Evolutionary conservation across 1,140 invertebrate genomes (phyloP).

Genomic region (Charaxes varanes): DNA sequence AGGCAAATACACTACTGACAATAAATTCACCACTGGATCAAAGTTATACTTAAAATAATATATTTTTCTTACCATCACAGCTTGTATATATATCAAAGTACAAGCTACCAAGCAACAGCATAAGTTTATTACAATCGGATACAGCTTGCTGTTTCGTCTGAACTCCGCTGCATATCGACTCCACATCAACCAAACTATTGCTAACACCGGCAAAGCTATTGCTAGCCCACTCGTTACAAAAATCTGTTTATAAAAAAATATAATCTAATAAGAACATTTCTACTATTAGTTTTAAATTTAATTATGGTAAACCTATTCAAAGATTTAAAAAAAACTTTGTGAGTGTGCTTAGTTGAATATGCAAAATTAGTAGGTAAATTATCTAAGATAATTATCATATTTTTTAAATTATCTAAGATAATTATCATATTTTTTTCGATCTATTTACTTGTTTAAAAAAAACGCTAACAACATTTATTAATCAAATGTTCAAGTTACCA

Average conservation of each 20-base stretch:
- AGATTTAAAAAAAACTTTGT: too few species aligned
- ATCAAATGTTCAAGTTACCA: conserved; percentile 35
- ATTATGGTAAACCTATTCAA: too few species aligned
- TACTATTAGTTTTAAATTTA: too few species aligned
- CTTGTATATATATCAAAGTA: conserved; percentile 62
- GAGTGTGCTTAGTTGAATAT: too few species aligned
- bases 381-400: too few species aligned
- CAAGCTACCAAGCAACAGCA: conserved; percentile 57
- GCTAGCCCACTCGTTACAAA: conserved; percentile 52
- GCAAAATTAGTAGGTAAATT: too few species aligned
- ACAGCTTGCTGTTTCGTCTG: conserved; percentile 56
- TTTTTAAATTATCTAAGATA: too few species aligned
- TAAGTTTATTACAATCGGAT: conserved; percentile 66
- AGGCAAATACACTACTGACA: too few species aligned
- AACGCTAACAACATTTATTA: not conserved
- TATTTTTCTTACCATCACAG: conserved; percentile 48
- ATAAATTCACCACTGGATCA: too few species aligned
- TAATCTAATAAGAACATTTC: conserved; percentile 7
- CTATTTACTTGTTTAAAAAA: not conserved
- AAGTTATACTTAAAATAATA: not conserved
- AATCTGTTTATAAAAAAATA: conserved; percentile 41
- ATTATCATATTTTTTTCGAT: too few species aligned
- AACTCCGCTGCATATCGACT: conserved; percentile 53
- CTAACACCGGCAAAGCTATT: conserved; percentile 31
- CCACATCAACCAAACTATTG: conserved; percentile 52